Percentiles rank a stretch among this genome's conserved stretches.
These are phyloP conservation scores for Cyclina sinensis DNA, from an alignment of 1,140 invertebrate genomes.

Conservation along the genomic window DNA sequence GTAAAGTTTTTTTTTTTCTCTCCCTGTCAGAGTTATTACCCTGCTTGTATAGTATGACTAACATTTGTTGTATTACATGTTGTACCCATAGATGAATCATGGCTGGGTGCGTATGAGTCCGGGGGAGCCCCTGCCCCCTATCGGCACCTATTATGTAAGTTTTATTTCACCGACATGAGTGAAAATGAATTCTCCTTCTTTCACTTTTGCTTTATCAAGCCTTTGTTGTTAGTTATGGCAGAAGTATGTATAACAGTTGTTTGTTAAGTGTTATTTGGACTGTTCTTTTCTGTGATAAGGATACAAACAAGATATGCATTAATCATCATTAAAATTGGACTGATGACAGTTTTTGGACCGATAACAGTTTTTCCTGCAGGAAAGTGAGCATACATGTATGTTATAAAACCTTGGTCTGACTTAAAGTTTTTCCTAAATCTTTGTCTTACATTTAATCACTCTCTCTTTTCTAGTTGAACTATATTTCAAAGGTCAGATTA, in stretches of 20 bases:
- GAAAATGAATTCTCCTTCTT: constrained; percentile 40
- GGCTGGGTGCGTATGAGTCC: constrained; percentile 51
- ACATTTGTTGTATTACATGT: constrained; percentile 8
- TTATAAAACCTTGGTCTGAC: background rate
- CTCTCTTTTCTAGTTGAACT: too few relatives aligned
- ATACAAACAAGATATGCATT: too few relatives aligned
- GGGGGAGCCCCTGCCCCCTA: constrained; percentile 64
- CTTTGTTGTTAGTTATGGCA: background rate
- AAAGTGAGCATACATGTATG: background rate
- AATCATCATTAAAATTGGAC: too few relatives aligned
- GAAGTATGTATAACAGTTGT: background rate
- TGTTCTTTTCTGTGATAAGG: background rate
- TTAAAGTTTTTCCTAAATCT: too few relatives aligned
- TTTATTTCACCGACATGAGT: constrained; percentile 6
- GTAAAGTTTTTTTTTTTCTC: too few relatives aligned
- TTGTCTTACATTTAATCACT: too few relatives aligned
- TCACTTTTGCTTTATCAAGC: constrained; percentile 11
- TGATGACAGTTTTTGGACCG: too few relatives aligned
- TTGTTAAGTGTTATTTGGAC: background rate
- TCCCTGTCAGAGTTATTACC: background rate
- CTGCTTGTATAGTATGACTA: constrained; percentile 18
- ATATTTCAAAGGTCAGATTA: too few relatives aligned
- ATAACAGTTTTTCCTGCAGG: too few relatives aligned
- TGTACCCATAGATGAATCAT: constrained; percentile 60
- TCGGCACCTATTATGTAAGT: constrained; percentile 48